Percentiles rank a stretch among this genome's conserved stretches.
These are phyloP conservation scores for Chamaea fasciata DNA, from an alignment of 2,113 vertebrate genomes.

Conservation along the genomic window DNA sequence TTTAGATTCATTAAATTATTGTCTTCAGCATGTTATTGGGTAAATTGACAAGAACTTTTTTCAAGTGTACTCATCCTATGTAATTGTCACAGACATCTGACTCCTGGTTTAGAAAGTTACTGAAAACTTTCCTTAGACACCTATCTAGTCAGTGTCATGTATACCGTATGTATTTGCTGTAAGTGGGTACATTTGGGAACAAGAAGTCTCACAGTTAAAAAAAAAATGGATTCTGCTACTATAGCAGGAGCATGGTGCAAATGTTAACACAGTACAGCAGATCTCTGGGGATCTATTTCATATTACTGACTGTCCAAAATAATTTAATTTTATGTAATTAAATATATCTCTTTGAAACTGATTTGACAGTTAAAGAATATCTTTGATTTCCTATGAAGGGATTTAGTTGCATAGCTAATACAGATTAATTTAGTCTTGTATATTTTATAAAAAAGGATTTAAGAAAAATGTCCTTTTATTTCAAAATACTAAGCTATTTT, in stretches of 20 bases:
- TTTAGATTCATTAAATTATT: neutral
- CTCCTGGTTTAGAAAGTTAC: neutral
- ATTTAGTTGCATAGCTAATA: neutral
- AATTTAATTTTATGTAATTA: neutral
- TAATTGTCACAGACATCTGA: neutral
- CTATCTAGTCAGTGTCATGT: rapidly evolving
- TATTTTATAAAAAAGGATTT: neutral
- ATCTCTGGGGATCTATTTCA: neutral
- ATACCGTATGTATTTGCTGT: neutral
- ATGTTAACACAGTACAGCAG: neutral
- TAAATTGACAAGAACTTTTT: neutral
- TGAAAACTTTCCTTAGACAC: neutral
- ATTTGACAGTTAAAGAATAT: neutral
- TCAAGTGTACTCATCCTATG: neutral
- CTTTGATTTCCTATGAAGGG: neutral
- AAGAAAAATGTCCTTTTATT: neutral
- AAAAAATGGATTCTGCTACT: neutral
- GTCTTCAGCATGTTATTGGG: neutral
- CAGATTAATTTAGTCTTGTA: neutral
- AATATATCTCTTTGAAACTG: neutral
- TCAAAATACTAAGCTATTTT: neutral
- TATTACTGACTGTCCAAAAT: neutral
- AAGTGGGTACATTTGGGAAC: neutral
- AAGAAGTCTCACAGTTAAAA: neutral
- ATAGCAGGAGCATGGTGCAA: neutral